Evolutionary conservation across 2,888 invertebrate genomes (phyloP).

Genomic region (Trimorus sp.): DNA sequence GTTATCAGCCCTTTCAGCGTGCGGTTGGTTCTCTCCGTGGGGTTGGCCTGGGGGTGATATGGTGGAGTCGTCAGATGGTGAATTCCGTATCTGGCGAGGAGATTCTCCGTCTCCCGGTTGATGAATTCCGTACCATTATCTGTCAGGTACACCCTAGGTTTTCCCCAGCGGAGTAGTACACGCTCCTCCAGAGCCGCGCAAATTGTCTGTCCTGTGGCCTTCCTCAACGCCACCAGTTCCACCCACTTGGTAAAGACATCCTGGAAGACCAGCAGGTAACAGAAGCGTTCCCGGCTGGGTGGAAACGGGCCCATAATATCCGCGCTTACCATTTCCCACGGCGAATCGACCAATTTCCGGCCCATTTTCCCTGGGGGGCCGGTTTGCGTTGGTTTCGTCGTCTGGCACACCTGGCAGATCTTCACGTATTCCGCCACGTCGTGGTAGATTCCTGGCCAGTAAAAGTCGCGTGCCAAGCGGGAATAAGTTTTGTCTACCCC

Average conservation of each 20-base stretch:
- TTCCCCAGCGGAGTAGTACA: conserved; percentile 8
- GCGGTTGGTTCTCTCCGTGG: conserved; percentile 4
- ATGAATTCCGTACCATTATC: conserved; percentile 25
- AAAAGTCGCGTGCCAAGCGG: conserved; percentile 22
- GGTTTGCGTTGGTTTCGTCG: neutral
- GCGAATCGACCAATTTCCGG: neutral
- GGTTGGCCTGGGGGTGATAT: conserved; percentile 15
- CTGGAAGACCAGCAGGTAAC: neutral
- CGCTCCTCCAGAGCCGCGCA: neutral
- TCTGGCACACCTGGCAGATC: conserved; percentile 1
- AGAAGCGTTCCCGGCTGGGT: neutral
- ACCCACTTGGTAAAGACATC: conserved; percentile 6
- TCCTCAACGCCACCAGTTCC: neutral
- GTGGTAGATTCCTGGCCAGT: conserved; percentile 24
- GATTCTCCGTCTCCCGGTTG: neutral
- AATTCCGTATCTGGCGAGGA: neutral
- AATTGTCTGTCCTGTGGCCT: neutral
- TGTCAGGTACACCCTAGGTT: conserved; percentile 4
- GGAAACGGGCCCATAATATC: conserved; percentile 9
- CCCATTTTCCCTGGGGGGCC: conserved; percentile 11
- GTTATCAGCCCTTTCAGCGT: conserved; percentile 2
- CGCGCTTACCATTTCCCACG: neutral
- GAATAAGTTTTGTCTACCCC: conserved; percentile 19
- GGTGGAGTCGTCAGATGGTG: neutral
- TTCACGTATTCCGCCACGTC: conserved; percentile 4